phyloP scores from a whole-genome alignment of 2,888 invertebrate genomes.

The Cantharis rustica region DNA sequence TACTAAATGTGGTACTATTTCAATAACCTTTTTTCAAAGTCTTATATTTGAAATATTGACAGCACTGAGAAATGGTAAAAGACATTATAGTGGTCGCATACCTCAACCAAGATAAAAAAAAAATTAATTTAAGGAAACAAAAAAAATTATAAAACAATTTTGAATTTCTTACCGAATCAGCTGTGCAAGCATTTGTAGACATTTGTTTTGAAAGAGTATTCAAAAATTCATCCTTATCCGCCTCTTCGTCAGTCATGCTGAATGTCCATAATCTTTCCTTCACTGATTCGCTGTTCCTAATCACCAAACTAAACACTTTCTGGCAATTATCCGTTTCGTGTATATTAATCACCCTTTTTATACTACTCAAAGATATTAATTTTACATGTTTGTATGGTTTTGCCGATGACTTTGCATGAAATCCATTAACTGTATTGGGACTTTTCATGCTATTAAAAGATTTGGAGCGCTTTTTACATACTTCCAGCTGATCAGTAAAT shows the following conservation, averaged over 20 bases:
- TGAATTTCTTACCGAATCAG: constrained; percentile 82
- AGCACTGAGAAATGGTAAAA: no score
- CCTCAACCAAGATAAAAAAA: not conserved
- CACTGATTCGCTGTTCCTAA: constrained; percentile 81
- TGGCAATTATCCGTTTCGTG: constrained; percentile 87
- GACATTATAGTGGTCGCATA: no score
- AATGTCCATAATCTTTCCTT: constrained; percentile 90
- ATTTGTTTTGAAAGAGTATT: constrained; percentile 85
- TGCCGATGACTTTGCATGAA: constrained; percentile 62
- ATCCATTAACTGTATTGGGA: constrained; percentile 63
- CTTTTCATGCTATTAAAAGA: constrained; percentile 73
- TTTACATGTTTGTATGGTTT: constrained; percentile 92
- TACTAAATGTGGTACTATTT: no score
- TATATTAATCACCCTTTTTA: constrained; percentile 90
- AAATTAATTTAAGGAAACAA: not conserved
- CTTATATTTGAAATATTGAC: no score
- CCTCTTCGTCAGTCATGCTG: constrained; percentile 81
- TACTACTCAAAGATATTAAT: constrained; percentile 84
- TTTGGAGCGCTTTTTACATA: constrained; percentile 85
- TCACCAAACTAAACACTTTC: constrained; percentile 88
- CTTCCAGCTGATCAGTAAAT: constrained; percentile 94
- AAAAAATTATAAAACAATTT: not conserved
- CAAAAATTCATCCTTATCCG: constrained; percentile 81
- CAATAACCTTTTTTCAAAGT: no score
- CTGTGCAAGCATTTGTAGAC: constrained; percentile 90